Percentiles rank a stretch among this genome's conserved stretches.
Conservation (phyloP, 2,797 vertebrate species). For the Sebastes matsubarae region DNA sequence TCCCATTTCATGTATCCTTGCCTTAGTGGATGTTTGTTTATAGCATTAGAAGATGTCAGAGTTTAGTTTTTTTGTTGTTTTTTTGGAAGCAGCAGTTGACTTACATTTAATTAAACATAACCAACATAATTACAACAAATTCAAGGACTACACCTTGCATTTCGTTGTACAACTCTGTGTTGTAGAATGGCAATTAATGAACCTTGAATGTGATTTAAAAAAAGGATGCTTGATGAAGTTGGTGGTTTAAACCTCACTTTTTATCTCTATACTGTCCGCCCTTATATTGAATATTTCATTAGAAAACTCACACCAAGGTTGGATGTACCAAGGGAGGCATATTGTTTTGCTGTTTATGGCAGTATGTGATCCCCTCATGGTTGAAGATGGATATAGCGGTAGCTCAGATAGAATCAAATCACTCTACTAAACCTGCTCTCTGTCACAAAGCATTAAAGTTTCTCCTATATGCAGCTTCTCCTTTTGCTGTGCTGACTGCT, state of each 20-base stretch:
- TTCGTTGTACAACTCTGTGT: not conserved
- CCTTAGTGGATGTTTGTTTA: not conserved
- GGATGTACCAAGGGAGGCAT: not conserved
- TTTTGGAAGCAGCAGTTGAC: not conserved
- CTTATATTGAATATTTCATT: not conserved
- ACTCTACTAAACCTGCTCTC: not conserved
- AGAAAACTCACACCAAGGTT: not conserved
- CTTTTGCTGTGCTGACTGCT: not conserved
- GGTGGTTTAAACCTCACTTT: not conserved
- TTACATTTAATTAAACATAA: not conserved
- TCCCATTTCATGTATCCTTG: too few relatives aligned
- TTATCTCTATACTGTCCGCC: not conserved
- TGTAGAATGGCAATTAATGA: not conserved
- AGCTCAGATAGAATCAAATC: conserved; percentile 11
- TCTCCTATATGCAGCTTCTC: not conserved
- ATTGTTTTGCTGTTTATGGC: not conserved
- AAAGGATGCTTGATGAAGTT: not conserved
- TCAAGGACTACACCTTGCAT: not conserved
- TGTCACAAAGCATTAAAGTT: not conserved
- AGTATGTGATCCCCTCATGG: not conserved
- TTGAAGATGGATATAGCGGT: not conserved
- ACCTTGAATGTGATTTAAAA: not conserved
- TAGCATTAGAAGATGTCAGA: not conserved
- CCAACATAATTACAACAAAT: not conserved
- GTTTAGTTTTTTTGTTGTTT: not conserved